Percentiles rank a stretch among this genome's conserved stretches.
phyloP scores from a whole-genome alignment of 2,888 invertebrate species.

The Tridacna gigas region DNA sequence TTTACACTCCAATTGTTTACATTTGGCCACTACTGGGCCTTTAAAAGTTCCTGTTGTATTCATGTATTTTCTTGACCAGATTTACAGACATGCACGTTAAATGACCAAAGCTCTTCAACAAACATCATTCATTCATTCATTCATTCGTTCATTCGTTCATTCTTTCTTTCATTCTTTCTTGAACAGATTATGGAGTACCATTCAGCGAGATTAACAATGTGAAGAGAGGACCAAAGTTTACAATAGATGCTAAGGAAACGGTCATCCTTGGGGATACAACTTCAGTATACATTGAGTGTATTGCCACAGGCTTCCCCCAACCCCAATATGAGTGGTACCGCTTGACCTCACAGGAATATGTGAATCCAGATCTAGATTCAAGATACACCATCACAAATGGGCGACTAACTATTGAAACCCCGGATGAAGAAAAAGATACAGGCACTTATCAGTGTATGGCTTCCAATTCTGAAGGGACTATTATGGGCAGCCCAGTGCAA shows the following conservation, averaged over 20 bases:
- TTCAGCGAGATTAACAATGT: slow-evolving; percentile 48
- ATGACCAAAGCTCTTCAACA: no score
- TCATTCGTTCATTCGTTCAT: no score
- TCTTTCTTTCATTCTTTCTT: no score
- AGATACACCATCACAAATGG: slow-evolving; percentile 80
- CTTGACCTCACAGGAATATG: slow-evolving; percentile 19
- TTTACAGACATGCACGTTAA: no score
- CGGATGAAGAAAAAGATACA: slow-evolving; percentile 70
- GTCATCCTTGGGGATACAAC: slow-evolving; percentile 60
- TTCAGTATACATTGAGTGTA: slow-evolving; percentile 66
- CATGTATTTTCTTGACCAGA: no score
- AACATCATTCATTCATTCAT: no score
- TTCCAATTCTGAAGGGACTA: slow-evolving; percentile 75
- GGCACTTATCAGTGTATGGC: slow-evolving; percentile 80
- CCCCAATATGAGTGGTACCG: slow-evolving; percentile 73
- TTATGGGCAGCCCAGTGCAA: slow-evolving; percentile 70
- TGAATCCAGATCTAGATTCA: slow-evolving; percentile 23
- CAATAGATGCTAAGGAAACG: slow-evolving; percentile 59
- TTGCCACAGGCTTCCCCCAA: slow-evolving; percentile 70
- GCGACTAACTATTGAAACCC: slow-evolving; percentile 76
- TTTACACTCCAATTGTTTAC: no score
- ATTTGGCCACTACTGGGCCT: no score
- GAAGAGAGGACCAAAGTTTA: slow-evolving; percentile 66
- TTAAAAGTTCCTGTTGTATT: no score
- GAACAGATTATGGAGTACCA: slow-evolving; percentile 67